Base-by-base conservation (phyloP, 2,113 vertebrate species). In the Pantherophis guttatus region DNA sequence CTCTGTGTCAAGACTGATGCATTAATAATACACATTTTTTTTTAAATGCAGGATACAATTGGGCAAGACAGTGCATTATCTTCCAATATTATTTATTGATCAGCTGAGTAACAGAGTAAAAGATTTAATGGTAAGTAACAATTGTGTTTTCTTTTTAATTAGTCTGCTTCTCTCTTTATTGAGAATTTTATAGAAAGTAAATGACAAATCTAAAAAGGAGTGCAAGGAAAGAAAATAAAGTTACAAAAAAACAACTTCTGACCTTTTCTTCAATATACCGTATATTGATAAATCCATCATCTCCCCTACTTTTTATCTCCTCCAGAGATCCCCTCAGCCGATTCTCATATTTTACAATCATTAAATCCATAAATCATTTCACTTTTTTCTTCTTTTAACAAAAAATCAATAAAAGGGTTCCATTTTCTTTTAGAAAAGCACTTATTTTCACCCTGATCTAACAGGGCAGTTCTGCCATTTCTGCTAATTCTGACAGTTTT, bases 41-140 rank as follows among this genome's bases (percentile, higher is more conserved):
- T 96, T 90, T 33, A 85, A 62, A 92, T 94, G 91, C 96, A 99
- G 99, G 97, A 97, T 98, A 96, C 98, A 99, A 93, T 96, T 98
- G 93, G 99, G 98, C 88, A 98, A 98, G 95, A 99, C 98, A n/a
- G 98, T 99, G 96, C 98, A 99, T 95, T 99, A 99, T 97, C 98
- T 99, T 95, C 99, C 99, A 93, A 99, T 99, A 97, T 98, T 99
- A 96, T 99, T 99, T 98, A 98, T 99, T 50, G 99, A 99, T 96
- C 98, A 99, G 96, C 98, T 99, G 96, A 99, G 99, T 97, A 99
- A 98, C 97, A 97, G 99, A 90, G 99, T 99, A 94, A 99, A 99
- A 96, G 99, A 99, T 97, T 97, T 99, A 88, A 97, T 98, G 98
- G 99, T 99, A 96, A 97, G 98, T 96, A 81, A 44, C 17, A 21